These are phyloP conservation scores for Leucosticte australis DNA, from an alignment of 2,113 vertebrate genomes.

Conservation along the genomic window DNA sequence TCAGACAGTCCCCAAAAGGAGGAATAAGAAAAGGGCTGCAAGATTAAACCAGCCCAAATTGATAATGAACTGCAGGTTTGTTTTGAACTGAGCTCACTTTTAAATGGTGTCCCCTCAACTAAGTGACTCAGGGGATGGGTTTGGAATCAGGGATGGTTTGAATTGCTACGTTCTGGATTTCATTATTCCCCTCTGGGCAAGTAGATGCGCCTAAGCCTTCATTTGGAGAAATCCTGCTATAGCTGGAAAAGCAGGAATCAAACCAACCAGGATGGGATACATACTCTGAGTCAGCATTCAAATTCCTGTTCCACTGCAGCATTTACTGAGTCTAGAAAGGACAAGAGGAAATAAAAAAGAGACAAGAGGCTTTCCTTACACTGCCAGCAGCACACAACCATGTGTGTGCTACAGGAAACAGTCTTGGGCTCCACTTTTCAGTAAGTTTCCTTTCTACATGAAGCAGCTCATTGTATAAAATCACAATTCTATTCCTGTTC, in stretches of 20 bases:
- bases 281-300: neutral
- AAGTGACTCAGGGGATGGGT: neutral
- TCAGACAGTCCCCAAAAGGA: neutral
- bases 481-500: neutral
- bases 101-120: neutral
- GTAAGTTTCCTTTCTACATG: neutral
- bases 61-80: conserved; percentile 52
- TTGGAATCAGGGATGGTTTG: conserved; percentile 2
- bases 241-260: conserved; percentile 41
- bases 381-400: neutral
- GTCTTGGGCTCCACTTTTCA: neutral
- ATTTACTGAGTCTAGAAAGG: neutral
- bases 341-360: neutral
- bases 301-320: neutral
- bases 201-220: conserved; percentile 18
- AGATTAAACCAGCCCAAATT: neutral
- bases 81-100: conserved; percentile 39
- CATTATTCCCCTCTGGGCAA: conserved; percentile 42
- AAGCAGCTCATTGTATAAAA: neutral
- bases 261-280: neutral
- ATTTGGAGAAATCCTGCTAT: conserved; percentile 11
- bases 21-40: neutral
- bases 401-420: neutral
- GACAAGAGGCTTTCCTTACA: neutral
- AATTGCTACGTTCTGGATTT: conserved; percentile 41